These are phyloP conservation scores for Taenaris catops DNA, from an alignment of 2,888 invertebrate genomes.

Conservation along the genomic window DNA sequence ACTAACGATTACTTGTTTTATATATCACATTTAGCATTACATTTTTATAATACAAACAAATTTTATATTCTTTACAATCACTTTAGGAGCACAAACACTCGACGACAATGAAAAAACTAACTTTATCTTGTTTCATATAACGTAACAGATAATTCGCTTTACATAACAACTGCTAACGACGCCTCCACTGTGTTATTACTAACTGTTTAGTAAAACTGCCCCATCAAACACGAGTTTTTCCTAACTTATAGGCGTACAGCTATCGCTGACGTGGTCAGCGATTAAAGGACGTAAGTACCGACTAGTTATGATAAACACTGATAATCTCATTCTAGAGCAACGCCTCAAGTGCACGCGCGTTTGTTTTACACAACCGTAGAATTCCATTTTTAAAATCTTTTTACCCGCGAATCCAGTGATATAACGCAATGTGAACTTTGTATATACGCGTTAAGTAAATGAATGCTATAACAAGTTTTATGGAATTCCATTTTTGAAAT, in stretches of 20 bases:
- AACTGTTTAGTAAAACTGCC: constrained; percentile 32
- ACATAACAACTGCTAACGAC: constrained; percentile 18
- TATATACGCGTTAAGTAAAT: too few relatives aligned
- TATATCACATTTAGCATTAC: too few relatives aligned
- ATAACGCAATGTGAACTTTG: too few relatives aligned
- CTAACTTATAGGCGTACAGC: constrained; percentile 36
- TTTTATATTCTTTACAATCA: neutral
- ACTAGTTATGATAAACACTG: constrained; percentile 66
- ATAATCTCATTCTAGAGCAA: constrained; percentile 68
- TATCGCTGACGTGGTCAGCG: constrained; percentile 67
- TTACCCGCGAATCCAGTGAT: too few relatives aligned
- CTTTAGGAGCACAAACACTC: neutral
- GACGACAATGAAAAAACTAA: constrained; percentile 1
- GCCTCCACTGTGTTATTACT: constrained; percentile 22
- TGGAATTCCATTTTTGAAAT: neutral
- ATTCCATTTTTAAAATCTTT: too few relatives aligned
- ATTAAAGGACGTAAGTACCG: constrained; percentile 72
- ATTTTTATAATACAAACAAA: too few relatives aligned
- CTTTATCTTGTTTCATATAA: constrained; percentile 9
- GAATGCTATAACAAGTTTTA: constrained; percentile 9
- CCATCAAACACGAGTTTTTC: constrained; percentile 43
- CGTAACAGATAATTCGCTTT: constrained; percentile 20
- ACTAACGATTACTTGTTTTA: too few relatives aligned
- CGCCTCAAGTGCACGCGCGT: constrained; percentile 52
- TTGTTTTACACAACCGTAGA: constrained; percentile 48